These are phyloP conservation scores for Pseudocheirus occidentalis DNA, from an alignment of 2,797 vertebrate species.

Conservation along the genomic window DNA sequence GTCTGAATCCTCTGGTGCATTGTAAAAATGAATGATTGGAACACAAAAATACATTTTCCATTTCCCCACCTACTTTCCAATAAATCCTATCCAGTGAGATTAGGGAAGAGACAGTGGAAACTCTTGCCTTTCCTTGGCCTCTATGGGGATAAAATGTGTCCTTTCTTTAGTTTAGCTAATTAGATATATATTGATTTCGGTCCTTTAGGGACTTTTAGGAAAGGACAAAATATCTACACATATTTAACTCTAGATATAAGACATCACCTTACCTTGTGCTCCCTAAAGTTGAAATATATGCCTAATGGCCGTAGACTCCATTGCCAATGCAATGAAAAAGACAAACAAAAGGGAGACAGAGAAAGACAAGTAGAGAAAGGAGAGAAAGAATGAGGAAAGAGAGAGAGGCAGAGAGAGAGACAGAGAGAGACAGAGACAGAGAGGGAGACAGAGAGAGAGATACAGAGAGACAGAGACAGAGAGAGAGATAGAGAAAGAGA, in stretches of 20 bases:
- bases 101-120: slow-evolving; percentile 15
- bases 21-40: background rate
- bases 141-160: background rate
- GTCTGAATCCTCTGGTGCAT: background rate
- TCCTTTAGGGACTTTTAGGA: too few species aligned
- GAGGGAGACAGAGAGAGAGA: background rate
- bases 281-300: background rate
- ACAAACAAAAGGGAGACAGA: background rate
- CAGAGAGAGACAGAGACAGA: too few species aligned
- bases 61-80: background rate
- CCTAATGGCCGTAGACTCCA: background rate
- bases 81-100: background rate
- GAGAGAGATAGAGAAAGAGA: too few species aligned
- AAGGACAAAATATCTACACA: too few species aligned
- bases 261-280: background rate
- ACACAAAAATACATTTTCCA: background rate
- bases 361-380: background rate
- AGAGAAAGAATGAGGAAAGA: fast-evolving
- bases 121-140: background rate
- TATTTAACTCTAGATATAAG: background rate
- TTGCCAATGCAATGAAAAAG: slow-evolving; percentile 37
- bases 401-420: too few species aligned
- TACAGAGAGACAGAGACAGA: background rate
- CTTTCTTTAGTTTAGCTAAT: slow-evolving; percentile 28
- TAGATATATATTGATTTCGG: too few species aligned